Percentiles rank a stretch among this genome's conserved stretches.
These are phyloP conservation scores for Dioctria linearis DNA, from an alignment of 2,888 invertebrate species.

Conservation along the genomic window DNA sequence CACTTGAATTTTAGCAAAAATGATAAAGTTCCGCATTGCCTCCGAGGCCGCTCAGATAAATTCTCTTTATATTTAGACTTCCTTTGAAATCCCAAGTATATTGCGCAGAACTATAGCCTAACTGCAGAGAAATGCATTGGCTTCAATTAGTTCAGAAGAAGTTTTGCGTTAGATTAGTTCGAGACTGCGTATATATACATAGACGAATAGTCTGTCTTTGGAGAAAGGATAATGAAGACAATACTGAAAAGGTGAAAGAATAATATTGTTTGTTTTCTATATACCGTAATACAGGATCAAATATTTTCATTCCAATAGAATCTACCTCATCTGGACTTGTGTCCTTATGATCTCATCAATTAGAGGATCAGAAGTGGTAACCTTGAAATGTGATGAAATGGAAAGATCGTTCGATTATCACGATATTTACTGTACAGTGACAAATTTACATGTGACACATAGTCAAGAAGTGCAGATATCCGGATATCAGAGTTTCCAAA, in stretches of 20 bases:
- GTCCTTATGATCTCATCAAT: background rate
- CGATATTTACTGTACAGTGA: conserved; percentile 67
- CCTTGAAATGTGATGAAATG: conserved; percentile 69
- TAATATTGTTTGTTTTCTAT: background rate
- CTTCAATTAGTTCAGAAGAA: background rate
- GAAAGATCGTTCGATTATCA: conserved; percentile 66
- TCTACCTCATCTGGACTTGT: background rate
- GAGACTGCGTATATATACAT: no score
- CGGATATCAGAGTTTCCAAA: conserved; percentile 62
- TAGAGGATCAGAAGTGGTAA: conserved; percentile 64
- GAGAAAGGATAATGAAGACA: conserved; percentile 17
- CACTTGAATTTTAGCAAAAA: conserved; percentile 2
- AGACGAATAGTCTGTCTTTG: conserved; percentile 10
- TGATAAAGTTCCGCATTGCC: conserved; percentile 27
- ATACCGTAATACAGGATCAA: no score
- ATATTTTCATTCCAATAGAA: background rate
- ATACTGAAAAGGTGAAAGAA: background rate
- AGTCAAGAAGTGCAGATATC: conserved; percentile 67
- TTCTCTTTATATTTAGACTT: conserved; percentile 40
- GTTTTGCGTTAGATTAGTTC: background rate
- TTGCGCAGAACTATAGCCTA: background rate
- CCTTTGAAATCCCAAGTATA: conserved; percentile 5
- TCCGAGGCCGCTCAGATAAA: background rate
- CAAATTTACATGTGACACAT: conserved; percentile 68
- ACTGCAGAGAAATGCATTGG: background rate